These are phyloP conservation scores for Zosterops lateralis DNA, from an alignment of 2,113 vertebrate species.

Conservation along the genomic window DNA sequence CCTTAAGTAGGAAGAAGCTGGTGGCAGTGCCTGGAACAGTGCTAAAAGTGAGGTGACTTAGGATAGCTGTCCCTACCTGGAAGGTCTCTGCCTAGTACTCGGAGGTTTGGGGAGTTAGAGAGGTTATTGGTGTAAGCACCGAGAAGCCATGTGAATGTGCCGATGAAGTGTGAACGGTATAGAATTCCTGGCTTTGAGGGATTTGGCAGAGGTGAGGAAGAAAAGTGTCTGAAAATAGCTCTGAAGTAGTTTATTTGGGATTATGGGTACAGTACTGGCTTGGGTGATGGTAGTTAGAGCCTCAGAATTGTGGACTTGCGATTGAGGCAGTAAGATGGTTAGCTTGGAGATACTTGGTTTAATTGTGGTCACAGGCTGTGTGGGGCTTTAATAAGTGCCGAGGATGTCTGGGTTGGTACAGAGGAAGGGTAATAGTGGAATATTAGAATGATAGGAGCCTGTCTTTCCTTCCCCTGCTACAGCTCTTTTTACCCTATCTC, in stretches of 20 bases:
- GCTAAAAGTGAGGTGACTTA: background rate
- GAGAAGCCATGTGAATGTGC: background rate
- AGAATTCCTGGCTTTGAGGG: background rate
- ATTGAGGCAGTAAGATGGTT: background rate
- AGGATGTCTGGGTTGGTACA: background rate
- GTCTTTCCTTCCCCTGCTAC: background rate
- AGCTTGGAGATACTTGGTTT: background rate
- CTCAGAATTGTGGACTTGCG: background rate
- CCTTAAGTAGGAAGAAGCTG: background rate
- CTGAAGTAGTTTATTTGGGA: background rate
- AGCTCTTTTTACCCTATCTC: background rate
- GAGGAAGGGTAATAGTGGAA: background rate
- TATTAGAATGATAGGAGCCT: background rate
- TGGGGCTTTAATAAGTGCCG: background rate
- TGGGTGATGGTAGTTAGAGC: background rate
- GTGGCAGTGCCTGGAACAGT: background rate
- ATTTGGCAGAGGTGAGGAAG: background rate
- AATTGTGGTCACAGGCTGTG: background rate
- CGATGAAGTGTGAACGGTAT: background rate
- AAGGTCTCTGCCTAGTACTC: background rate
- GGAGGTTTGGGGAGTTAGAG: accelerated
- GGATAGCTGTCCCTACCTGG: background rate
- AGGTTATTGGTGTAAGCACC: background rate
- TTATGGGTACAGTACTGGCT: background rate
- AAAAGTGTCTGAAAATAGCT: background rate